These are phyloP conservation scores for Tachina grossa DNA, from an alignment of 2,888 invertebrate genomes.

Conservation along the genomic window DNA sequence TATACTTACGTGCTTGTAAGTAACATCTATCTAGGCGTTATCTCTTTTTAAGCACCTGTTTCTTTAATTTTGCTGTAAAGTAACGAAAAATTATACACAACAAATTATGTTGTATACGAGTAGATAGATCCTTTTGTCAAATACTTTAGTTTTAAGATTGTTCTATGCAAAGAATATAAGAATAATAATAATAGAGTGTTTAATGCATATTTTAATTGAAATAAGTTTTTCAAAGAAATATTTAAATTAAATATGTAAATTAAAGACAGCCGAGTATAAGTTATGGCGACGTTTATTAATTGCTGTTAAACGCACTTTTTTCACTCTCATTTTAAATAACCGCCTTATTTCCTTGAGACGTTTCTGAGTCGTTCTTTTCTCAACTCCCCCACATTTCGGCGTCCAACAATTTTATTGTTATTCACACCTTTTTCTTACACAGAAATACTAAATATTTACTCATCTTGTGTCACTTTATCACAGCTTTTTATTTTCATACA, in stretches of 20 bases:
- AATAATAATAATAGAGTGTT: too few relatives aligned
- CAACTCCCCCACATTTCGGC: constrained; percentile 63
- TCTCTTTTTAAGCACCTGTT: constrained; percentile 70
- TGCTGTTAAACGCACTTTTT: constrained; percentile 57
- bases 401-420: constrained; percentile 33
- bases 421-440: constrained; percentile 62
- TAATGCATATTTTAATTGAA: neutral
- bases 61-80: constrained; percentile 44
- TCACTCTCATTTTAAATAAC: constrained; percentile 12
- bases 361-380: constrained; percentile 28
- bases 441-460: constrained; percentile 55
- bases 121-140: neutral
- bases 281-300: constrained; percentile 70
- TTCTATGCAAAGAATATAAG: neutral
- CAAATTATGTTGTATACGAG: neutral
- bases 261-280: constrained; percentile 13
- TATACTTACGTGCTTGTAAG: neutral
- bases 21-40: constrained; percentile 62
- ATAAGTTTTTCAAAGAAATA: constrained; percentile 3
- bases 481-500: constrained; percentile 39
- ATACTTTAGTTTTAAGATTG: constrained; percentile 1
- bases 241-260: constrained; percentile 65
- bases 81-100: constrained; percentile 17
- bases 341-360: constrained; percentile 9
- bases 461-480: constrained; percentile 58